Evolutionary conservation across 23 tunicate genomes (phyloP), one percentile per base, ranked within the genome.

Genomic region (Styela clava): DNA sequence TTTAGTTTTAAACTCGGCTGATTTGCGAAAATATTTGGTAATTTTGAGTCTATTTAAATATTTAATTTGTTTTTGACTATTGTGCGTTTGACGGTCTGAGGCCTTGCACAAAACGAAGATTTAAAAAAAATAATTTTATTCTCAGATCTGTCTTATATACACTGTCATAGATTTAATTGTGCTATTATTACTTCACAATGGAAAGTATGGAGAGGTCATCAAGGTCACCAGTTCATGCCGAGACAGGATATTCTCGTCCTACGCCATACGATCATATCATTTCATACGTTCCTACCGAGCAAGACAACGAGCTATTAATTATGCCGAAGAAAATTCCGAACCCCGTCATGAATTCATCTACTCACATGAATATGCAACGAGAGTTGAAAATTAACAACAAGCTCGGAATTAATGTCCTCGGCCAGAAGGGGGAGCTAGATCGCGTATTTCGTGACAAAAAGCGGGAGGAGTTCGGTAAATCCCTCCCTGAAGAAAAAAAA

Each of bases 301-400:
- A 89, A 3, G 88, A 89, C 35, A 84, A 84, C 35, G 83, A 89
- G 35, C 31, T 89, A 69, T 32, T 89, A 33, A 83, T 91, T 24
- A 83, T 81, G 76, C 97, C 97, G 2, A 86, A 86, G 35, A 91
- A 91, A 73, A 77, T 91, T 34, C 79, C 69, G 24, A 91, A 91
- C 74, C 97, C 97, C n/a, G 87, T 86, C 20, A 16, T 91, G 64
- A 87, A 86, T 12, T 91, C 97, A 35, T 52, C 35, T 31, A 69
- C 34, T 33, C 97, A 91, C 82, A 30, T 68, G 35, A 77, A 77
- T 23, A 91, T 91, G 91, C 87, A 86, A 56, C 69, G 73, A 78
- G 97, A 91, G 65, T 62, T 91, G 0, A 91, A 91, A 74, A 81
- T 91, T 21, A 91, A 91, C 61, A 86, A 83, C 35, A 91, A 91